Conservation (phyloP, 2,888 invertebrate species). For the Acrocyrtus sp. region DNA sequence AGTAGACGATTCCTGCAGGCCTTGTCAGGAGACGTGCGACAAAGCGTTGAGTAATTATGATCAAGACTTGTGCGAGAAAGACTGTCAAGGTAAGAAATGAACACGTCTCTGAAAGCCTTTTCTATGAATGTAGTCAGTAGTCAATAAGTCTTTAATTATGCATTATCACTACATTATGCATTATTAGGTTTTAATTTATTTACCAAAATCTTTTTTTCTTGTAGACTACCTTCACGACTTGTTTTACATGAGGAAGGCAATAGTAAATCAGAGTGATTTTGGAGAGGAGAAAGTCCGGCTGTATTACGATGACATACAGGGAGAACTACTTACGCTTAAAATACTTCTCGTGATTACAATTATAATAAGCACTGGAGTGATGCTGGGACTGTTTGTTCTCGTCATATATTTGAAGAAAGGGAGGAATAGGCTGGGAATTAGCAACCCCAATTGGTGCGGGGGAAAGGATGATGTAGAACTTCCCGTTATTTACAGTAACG, state of each 20-base stretch:
- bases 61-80: conserved; percentile 35
- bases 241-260: conserved; percentile 41
- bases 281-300: conserved; percentile 22
- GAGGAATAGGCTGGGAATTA: conserved; percentile 27
- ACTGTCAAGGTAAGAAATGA: conserved; percentile 48
- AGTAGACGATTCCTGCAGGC: conserved; percentile 42
- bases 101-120: no score
- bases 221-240: conserved; percentile 49
- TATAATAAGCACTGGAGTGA: conserved; percentile 19
- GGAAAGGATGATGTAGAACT: conserved; percentile 37
- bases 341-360: conserved; percentile 31
- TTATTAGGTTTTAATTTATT: background rate
- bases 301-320: conserved; percentile 29
- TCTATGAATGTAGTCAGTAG: no score
- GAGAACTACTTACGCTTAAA: conserved; percentile 33
- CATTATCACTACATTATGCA: background rate
- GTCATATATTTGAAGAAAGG: conserved; percentile 43
- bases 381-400: conserved; percentile 25
- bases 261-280: conserved; percentile 28
- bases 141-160: background rate
- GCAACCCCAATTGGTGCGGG: conserved; percentile 25
- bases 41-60: conserved; percentile 41
- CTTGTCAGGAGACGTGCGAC: conserved; percentile 47
- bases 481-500: conserved; percentile 46
- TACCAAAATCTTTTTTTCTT: background rate